phyloP scores from a whole-genome alignment of 2,113 vertebrate genomes.

The Calyptomena viridis region DNA sequence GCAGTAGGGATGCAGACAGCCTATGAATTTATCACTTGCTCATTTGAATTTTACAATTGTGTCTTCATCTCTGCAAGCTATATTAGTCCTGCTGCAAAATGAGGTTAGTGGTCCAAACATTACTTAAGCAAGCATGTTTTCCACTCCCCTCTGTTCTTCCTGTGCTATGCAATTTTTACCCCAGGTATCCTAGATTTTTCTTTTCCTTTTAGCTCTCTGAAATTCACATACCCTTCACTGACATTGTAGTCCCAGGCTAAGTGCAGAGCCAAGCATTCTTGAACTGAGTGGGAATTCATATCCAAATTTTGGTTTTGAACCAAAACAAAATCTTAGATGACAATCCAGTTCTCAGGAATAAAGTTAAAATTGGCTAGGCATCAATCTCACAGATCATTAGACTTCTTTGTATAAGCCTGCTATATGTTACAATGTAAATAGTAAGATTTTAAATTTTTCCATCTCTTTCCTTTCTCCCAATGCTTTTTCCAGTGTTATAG shows the following conservation, averaged over 20 bases:
- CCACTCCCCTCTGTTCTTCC: background rate
- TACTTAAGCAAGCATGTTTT: background rate
- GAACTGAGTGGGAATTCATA: background rate
- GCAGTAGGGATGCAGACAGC: background rate
- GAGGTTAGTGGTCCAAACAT: background rate
- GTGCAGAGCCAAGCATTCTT: background rate
- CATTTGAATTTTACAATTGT: background rate
- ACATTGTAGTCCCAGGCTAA: background rate
- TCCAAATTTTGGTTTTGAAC: background rate
- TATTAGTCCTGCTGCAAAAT: background rate
- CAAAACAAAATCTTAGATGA: background rate
- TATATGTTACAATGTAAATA: background rate
- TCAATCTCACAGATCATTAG: background rate
- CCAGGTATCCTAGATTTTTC: background rate
- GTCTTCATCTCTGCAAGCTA: background rate
- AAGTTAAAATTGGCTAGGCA: background rate
- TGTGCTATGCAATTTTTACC: background rate
- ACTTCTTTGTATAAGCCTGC: background rate
- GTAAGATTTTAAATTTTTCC: background rate
- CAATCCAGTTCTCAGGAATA: background rate
- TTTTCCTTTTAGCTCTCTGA: background rate
- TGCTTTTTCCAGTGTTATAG: background rate
- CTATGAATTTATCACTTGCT: background rate
- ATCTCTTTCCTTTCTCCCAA: background rate
- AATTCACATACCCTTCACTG: background rate